Conservation (phyloP, 2,113 vertebrate species). For the Larimichthys crocea region DNA sequence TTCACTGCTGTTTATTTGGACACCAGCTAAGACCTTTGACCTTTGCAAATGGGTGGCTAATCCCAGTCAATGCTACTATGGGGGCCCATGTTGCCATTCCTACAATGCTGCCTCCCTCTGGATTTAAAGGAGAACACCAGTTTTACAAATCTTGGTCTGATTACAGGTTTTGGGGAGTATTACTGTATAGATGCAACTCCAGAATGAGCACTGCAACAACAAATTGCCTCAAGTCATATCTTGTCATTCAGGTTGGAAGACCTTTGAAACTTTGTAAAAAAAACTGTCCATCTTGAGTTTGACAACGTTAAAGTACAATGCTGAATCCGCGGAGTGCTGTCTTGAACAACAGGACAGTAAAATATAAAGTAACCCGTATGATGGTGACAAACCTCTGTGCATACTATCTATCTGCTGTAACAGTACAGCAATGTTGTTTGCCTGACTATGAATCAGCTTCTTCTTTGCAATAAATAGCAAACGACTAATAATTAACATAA, state of each 20-base stretch:
- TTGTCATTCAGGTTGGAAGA: not conserved
- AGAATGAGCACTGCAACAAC: not conserved
- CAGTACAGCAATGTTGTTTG: not conserved
- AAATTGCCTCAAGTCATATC: not conserved
- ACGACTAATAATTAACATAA: conserved; percentile 36
- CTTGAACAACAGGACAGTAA: too few relatives aligned
- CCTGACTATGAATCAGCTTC: not conserved
- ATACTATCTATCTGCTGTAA: too few relatives aligned
- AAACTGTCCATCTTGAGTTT: too few relatives aligned
- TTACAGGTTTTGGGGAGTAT: not conserved
- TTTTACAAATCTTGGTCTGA: conserved; percentile 10
- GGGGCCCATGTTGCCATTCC: conserved; percentile 16
- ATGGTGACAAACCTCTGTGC: too few relatives aligned
- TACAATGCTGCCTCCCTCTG: conserved; percentile 53
- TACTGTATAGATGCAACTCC: not conserved
- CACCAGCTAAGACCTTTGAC: conserved; percentile 75
- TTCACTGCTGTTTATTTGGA: conserved; percentile 81
- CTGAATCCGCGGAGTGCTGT: too few relatives aligned
- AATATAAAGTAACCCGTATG: too few relatives aligned
- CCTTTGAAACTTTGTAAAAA: not conserved
- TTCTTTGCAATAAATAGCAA: conserved; percentile 14
- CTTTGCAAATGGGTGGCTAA: conserved; percentile 76
- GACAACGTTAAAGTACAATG: not conserved
- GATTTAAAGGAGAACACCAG: conserved; percentile 25
- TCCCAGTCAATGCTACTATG: conserved; percentile 70